phyloP scores from a whole-genome alignment of 2,113 vertebrate species.

The Tympanuchus pallidicinctus region DNA sequence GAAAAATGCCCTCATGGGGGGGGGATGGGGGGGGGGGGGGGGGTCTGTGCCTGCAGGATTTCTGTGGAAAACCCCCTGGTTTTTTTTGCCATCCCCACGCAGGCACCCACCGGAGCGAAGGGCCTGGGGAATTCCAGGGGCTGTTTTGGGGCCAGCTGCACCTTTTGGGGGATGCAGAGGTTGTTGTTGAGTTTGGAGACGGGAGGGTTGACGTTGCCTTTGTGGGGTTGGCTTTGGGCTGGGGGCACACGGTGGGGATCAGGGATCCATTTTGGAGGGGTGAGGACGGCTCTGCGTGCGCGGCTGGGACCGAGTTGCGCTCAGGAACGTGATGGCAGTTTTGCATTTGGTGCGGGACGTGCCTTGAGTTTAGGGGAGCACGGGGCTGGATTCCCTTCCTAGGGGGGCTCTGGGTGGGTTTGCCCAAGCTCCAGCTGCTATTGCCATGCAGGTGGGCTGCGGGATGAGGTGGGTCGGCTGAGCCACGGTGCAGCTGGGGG shows the following conservation, averaged over 20 bases:
- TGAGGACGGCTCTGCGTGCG: too few species aligned
- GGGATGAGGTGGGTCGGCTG: background rate
- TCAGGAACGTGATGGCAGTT: background rate
- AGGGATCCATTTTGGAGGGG: rapidly evolving
- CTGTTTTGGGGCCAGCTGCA: background rate
- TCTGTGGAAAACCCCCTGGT: background rate
- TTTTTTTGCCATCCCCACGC: background rate
- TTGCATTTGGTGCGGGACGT: background rate
- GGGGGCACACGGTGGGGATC: rapidly evolving
- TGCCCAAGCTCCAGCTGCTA: rapidly evolving
- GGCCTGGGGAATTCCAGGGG: background rate
- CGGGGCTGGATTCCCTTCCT: background rate
- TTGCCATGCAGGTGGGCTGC: rapidly evolving
- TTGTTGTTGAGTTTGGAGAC: rapidly evolving
- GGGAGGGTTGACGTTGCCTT: rapidly evolving
- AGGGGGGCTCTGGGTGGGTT: rapidly evolving
- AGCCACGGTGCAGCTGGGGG: background rate
- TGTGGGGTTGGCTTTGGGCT: too few species aligned
- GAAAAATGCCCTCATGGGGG: background rate
- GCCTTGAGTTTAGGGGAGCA: rapidly evolving
- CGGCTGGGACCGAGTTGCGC: too few species aligned
- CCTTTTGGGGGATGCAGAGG: too few species aligned
- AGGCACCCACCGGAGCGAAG: background rate
- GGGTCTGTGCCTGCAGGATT: background rate
- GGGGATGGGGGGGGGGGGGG: rapidly evolving